A percentile compares a stretch with the other conserved stretches of the same genome.
These are phyloP conservation scores for Hemibagrus guttatus DNA, from an alignment of 2,797 vertebrate genomes.

Conservation along the genomic window DNA sequence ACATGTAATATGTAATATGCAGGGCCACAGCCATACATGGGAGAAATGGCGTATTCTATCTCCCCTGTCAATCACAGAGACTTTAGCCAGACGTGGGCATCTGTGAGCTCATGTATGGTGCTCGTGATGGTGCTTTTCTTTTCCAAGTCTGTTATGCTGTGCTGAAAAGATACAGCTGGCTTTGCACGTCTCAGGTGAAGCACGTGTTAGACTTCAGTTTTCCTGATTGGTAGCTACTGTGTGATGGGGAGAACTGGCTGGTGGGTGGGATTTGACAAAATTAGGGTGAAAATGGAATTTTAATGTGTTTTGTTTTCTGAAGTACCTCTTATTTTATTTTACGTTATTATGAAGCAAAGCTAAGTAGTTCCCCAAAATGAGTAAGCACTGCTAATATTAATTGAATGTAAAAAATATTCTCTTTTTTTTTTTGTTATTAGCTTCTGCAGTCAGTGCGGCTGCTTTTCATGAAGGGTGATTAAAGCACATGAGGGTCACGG, in stretches of 20 bases:
- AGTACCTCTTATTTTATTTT: background rate
- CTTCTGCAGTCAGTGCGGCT: background rate
- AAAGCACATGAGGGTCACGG: background rate
- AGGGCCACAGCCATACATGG: background rate
- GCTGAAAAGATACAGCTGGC: too few species aligned
- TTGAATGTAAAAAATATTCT: background rate
- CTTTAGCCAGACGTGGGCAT: background rate
- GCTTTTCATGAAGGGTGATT: background rate
- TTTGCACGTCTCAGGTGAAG: too few species aligned
- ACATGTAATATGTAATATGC: background rate
- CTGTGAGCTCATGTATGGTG: background rate
- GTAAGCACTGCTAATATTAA: background rate
- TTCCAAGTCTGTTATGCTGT: too few species aligned
- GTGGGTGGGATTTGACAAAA: background rate
- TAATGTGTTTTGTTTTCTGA: background rate
- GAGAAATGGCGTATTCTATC: background rate
- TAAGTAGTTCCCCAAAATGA: background rate
- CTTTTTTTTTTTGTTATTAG: background rate
- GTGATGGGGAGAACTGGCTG: too few species aligned
- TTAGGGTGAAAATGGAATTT: background rate
- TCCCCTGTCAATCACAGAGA: background rate
- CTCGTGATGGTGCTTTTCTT: background rate
- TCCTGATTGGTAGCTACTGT: too few species aligned
- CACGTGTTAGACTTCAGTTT: too few species aligned
- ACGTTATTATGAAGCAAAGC: background rate